A percentile compares a stretch with the other conserved stretches of the same genome.
phyloP scores from a whole-genome alignment of 2,113 vertebrate species.

The Anoura caudifer region DNA sequence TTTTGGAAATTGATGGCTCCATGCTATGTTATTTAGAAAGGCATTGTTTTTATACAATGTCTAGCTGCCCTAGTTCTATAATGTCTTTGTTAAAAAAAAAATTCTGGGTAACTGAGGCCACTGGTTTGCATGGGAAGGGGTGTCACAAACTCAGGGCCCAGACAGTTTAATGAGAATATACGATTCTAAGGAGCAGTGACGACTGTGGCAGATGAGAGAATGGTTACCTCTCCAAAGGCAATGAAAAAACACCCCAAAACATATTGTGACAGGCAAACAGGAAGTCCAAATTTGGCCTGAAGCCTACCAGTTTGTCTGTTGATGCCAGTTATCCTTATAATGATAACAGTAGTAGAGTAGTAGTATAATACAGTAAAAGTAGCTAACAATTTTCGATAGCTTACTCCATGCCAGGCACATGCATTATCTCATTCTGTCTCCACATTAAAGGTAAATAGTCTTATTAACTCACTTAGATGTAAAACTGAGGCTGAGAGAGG shows the following conservation, averaged over 20 bases:
- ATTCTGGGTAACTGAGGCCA: neutral
- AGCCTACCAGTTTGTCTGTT: neutral
- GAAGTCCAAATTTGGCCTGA: neutral
- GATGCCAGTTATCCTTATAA: neutral
- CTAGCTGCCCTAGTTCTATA: neutral
- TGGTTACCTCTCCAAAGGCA: neutral
- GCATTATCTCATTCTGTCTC: neutral
- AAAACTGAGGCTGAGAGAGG: neutral
- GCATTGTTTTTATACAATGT: neutral
- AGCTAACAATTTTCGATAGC: neutral
- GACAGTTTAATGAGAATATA: neutral
- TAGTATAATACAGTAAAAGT: neutral
- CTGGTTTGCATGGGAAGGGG: neutral
- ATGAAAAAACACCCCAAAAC: neutral
- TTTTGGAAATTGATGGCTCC: neutral
- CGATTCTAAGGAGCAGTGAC: neutral
- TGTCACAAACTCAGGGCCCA: neutral
- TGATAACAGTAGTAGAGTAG: neutral
- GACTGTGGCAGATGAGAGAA: neutral
- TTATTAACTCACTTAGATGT: neutral
- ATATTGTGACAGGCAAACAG: neutral
- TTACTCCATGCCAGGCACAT: neutral
- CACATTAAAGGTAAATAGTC: neutral
- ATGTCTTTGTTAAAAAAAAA: neutral
- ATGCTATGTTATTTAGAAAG: neutral